phyloP scores from a whole-genome alignment of 2,113 vertebrate genomes.

The Megaleporinus macrocephalus region DNA sequence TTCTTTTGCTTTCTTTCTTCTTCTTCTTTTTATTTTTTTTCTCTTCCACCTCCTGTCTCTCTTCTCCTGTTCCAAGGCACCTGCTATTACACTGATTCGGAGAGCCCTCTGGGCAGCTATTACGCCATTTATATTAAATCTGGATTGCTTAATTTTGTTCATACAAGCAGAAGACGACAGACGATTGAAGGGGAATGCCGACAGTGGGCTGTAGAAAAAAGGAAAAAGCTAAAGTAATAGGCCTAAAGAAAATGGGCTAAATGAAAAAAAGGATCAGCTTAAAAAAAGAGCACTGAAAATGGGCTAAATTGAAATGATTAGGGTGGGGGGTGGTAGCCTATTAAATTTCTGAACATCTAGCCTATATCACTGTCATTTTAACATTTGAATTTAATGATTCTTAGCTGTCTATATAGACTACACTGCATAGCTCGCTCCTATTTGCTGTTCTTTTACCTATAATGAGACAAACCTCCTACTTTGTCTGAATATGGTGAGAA shows the following conservation, averaged over 20 bases:
- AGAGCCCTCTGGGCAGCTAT: slow-evolving; percentile 72
- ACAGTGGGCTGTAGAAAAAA: slow-evolving; percentile 18
- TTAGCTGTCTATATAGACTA: not conserved
- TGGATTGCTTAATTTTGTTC: slow-evolving; percentile 72
- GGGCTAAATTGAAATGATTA: not conserved
- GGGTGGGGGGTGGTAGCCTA: too few species aligned
- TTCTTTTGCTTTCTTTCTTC: slow-evolving; percentile 56
- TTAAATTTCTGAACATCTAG: not conserved
- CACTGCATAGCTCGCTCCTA: not conserved
- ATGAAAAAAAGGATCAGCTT: not conserved
- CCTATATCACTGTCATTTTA: not conserved
- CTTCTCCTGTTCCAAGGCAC: slow-evolving; percentile 67
- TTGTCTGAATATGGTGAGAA: not conserved
- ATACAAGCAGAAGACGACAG: slow-evolving; percentile 63
- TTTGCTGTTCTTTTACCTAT: not conserved
- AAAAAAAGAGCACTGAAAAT: not conserved
- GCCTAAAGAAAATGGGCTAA: not conserved
- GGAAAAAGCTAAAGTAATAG: not conserved
- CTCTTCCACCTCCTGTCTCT: slow-evolving; percentile 24
- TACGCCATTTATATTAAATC: slow-evolving; percentile 78
- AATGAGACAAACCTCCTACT: not conserved
- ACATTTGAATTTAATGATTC: not conserved
- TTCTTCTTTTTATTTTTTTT: not conserved
- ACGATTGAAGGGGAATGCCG: slow-evolving; percentile 41
- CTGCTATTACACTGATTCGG: slow-evolving; percentile 76